phyloP scores from a whole-genome alignment of 2,888 invertebrate species.

The Congeria kusceri region DNA sequence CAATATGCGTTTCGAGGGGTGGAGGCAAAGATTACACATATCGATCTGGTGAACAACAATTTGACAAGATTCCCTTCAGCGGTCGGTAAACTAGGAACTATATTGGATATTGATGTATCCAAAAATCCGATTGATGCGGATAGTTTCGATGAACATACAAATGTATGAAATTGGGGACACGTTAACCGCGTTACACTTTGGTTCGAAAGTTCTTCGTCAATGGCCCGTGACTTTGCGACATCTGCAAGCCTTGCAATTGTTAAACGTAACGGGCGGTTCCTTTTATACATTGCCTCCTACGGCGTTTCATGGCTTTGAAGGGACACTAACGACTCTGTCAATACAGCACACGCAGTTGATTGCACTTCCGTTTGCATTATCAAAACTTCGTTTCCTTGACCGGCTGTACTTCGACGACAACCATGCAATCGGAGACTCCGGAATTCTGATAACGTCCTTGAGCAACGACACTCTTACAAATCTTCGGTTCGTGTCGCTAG shows the following conservation, averaged over 20 bases:
- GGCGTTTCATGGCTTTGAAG: constrained; percentile 71
- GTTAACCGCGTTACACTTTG: constrained; percentile 49
- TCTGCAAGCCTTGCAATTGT: constrained; percentile 52
- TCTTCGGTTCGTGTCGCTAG: constrained; percentile 55
- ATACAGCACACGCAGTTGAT: constrained; percentile 64
- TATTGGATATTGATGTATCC: constrained; percentile 55
- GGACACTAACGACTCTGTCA: constrained; percentile 60
- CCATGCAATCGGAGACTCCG: constrained; percentile 62
- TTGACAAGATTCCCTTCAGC: constrained; percentile 51
- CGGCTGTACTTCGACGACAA: constrained; percentile 66
- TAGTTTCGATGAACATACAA: constrained; percentile 50
- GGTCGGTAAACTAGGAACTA: constrained; percentile 20
- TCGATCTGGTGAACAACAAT: constrained; percentile 55
- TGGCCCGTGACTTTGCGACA: constrained; percentile 65
- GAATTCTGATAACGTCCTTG: constrained; percentile 64
- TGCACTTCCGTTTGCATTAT: constrained; percentile 63
- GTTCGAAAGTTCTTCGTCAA: constrained; percentile 33
- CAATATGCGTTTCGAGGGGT: constrained; percentile 44
- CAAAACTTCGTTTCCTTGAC: constrained; percentile 49
- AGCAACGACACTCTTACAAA: constrained; percentile 42
- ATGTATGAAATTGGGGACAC: constrained; percentile 63
- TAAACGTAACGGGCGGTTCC: constrained; percentile 55
- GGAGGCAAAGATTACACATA: constrained; percentile 24
- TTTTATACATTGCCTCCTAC: constrained; percentile 60
- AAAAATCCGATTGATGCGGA: constrained; percentile 56